Base-by-base conservation (phyloP, 2,113 vertebrate genomes). In the Hippocampus barbouri region DNA sequence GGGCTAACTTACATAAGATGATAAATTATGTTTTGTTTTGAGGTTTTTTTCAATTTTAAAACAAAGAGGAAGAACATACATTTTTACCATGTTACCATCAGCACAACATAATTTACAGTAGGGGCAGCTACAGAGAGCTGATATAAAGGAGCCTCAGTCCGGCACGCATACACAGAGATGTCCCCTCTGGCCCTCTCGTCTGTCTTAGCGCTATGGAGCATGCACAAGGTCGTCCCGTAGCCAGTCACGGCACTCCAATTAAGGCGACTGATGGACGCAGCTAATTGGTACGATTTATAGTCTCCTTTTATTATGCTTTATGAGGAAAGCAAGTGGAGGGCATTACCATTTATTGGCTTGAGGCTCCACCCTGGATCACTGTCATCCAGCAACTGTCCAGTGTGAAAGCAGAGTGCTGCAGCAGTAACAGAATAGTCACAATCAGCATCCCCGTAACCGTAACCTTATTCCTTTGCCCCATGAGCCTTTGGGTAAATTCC, bases 241-340 rank as follows among this genome's bases (percentile, higher is more conserved):
- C 88, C 84, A 89, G 87, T 90, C 90, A 89, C 88, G 84, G 86
- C 90, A 92, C 89, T 91, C 91, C 90, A 93, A 93, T 93, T 93
- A 93, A 91, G 89, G 86, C 83, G 81, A 90, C 92, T 91, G 92
- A 93, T 92, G 88, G 91, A 93, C 89, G 86, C 86, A 84, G 87
- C 91, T 93, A 93, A 93, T 93, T 92, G 91, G 89, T 86, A 82
- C 89, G 90, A 93, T 93, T 93, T 91, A 93, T 91, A 89, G 84
- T 83, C 86, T 86, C 81, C 88, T 91, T 92, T 92, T 93, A 91
- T 91, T 92, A 89, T 89, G 85, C 89, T 92, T 93, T 91, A 91
- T 93, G 91, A 92, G 90, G 83, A 91, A 90, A 88, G 87, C 89
- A 90, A 92, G 89, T 88, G 90, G 87, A 91, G 89, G 89, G 85